Conservation (phyloP, 1,140 invertebrate genomes). For the Forficula auricularia region DNA sequence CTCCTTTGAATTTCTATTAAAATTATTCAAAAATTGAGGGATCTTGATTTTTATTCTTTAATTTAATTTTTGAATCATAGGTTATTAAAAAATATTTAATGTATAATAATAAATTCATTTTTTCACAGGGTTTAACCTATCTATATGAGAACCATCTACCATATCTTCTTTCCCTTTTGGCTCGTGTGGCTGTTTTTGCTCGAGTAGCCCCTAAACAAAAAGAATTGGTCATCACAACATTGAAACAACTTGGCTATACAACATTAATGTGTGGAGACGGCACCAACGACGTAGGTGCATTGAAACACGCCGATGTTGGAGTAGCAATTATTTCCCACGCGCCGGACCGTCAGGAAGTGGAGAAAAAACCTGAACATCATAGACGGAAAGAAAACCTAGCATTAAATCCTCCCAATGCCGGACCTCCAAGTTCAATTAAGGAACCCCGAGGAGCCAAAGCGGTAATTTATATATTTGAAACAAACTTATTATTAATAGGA, state of each 20-base stretch:
- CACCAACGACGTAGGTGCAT: conserved; percentile 99
- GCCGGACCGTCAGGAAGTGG: conserved; percentile 36
- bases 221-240: conserved; percentile 78
- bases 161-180: conserved; percentile 56
- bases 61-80: too few relatives aligned
- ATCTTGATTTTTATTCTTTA: too few relatives aligned
- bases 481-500: too few relatives aligned
- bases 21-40: too few relatives aligned
- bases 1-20: too few relatives aligned
- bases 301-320: conserved; percentile 95
- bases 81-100: too few relatives aligned
- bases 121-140: conserved; percentile 47
- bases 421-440: conserved; percentile 12
- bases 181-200: conserved; percentile 77
- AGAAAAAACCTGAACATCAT: conserved; percentile 12
- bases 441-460: conserved; percentile 21
- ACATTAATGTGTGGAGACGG: conserved; percentile 99
- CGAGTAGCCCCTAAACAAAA: conserved; percentile 93
- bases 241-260: conserved; percentile 73
- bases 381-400: conserved; percentile 25
- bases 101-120: too few relatives aligned
- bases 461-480: too few relatives aligned
- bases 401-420: conserved; percentile 7
- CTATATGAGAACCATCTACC: conserved; percentile 42
- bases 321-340: conserved; percentile 79